phyloP scores from a whole-genome alignment of 2,797 vertebrate species.

The Centropyge bicolor region DNA sequence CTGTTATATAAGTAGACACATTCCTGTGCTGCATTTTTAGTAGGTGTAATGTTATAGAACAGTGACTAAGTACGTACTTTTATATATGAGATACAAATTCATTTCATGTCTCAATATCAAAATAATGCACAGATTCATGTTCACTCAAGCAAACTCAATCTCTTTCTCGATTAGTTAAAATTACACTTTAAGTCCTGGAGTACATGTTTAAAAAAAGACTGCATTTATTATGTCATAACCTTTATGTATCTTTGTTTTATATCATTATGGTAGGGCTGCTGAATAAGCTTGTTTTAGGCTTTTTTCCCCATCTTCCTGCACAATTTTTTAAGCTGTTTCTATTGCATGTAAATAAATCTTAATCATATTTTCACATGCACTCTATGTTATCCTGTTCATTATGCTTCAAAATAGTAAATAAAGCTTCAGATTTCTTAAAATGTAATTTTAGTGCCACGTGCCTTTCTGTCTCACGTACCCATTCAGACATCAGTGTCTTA shows the following conservation, averaged over 20 bases:
- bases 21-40: background rate
- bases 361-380: background rate
- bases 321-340: background rate
- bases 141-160: background rate
- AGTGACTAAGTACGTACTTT: background rate
- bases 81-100: background rate
- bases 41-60: background rate
- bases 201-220: background rate
- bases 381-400: background rate
- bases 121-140: background rate
- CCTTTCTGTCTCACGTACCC: background rate
- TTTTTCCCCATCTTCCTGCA: background rate
- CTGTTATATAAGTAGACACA: constrained; percentile 19
- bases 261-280: background rate
- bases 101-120: background rate
- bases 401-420: background rate
- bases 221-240: background rate
- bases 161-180: background rate
- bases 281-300: background rate
- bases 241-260: background rate
- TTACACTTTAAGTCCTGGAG: background rate
- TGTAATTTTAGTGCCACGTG: constrained; percentile 11
- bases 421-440: constrained; percentile 12
- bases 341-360: background rate
- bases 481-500: background rate